Base-by-base conservation (phyloP, 2,797 vertebrate genomes). In the Rhynchonycteris naso region DNA sequence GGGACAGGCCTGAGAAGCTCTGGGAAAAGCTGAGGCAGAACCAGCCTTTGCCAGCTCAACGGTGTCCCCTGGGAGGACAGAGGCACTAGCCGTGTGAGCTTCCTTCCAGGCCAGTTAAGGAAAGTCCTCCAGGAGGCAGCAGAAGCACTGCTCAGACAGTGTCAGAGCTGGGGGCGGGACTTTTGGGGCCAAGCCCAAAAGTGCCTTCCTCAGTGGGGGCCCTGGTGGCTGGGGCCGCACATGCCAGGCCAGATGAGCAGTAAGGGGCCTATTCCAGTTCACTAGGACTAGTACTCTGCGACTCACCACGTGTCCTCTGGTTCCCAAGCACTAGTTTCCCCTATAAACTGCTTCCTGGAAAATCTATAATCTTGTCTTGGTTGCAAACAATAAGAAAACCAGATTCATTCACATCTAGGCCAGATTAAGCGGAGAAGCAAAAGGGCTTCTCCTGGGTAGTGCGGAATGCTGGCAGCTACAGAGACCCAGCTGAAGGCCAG, bases 351-450 rank as follows among this genome's bases (percentile, higher is more conserved):
- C 35, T 85, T 86, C 85, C 33, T 71, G 6, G 43, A 69, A 91
- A 66, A 50, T 78, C 43, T 43, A 35, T 50, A 30, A 72, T 47
- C 47, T 90, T 59, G 4, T 76, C 80, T 87, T 59, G 26, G 52
- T 56, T 79, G 76, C 38, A 88, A 88, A 75, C 22, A 47, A 33
- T 75, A 82, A 89, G 71, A 56, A 93, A 83, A 65, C 74, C 21
- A 59, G n/a, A 65, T 65, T 56, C 68, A 28, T 65, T 87, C 81
- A 35, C 56, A 76, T 80, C 38, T 28, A 56, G 16, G 54, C 47
- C 82, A 47, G 54, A 63, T 56, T 50, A 33, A 26, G 16, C n/a
- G 52, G 22, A 78, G 69, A 95, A 63, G 50, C 86, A 82, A 66
- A 88, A 18, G 58, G 8, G 28, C 33, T 71, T 61, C 26, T 71